Percentiles rank a stretch among this genome's conserved stretches.
phyloP scores from a whole-genome alignment of 2,113 vertebrate species.

The Rhabdomys dilectus region DNA sequence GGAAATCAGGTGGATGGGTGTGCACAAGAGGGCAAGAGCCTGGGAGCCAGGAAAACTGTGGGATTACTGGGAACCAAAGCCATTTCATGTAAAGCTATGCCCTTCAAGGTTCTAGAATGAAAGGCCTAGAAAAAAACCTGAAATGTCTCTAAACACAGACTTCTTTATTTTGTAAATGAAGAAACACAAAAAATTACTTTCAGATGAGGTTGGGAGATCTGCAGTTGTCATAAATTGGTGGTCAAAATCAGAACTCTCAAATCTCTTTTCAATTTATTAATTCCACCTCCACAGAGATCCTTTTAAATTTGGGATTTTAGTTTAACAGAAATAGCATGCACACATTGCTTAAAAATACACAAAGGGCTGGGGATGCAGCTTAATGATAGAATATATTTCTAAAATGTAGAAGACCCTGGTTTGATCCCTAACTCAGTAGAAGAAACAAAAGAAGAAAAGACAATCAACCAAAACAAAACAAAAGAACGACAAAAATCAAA shows the following conservation, averaged over 20 bases:
- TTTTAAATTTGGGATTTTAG: not conserved
- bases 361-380: not conserved
- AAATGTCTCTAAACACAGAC: not conserved
- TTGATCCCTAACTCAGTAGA: not conserved
- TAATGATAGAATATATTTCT: not conserved
- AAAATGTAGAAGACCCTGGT: not conserved
- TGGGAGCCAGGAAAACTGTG: not conserved
- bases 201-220: not conserved
- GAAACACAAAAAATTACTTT: not conserved
- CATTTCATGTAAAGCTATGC: not conserved
- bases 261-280: not conserved
- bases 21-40: not conserved
- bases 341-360: not conserved
- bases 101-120: not conserved
- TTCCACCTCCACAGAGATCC: not conserved
- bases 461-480: not conserved
- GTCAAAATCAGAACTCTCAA: slow-evolving; percentile 20
- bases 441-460: not conserved
- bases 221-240: not conserved
- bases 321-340: not conserved
- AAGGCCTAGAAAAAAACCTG: not conserved
- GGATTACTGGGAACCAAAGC: not conserved
- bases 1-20: not conserved
- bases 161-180: not conserved
- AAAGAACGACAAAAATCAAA: not conserved